Percentiles rank a stretch among this genome's conserved stretches.
Evolutionary conservation across 2,113 vertebrate species (phyloP).

Genomic region (Takifugu bimaculatus): DNA sequence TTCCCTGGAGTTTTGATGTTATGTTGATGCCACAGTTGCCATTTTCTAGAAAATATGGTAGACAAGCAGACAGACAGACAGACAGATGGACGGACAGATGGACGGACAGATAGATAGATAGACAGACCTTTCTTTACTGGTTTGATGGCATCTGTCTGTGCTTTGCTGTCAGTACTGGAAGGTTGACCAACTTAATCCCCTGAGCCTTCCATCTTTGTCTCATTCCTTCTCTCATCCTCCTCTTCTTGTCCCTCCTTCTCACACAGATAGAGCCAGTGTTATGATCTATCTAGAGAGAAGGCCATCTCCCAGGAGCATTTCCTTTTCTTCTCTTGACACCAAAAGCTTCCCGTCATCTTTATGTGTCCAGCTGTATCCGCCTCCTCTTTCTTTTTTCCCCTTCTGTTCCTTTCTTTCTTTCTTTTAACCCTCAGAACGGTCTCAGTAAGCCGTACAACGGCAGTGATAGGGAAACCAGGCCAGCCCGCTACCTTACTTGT

Average conservation of each 20-base stretch:
- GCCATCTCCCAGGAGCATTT: conserved; percentile 36
- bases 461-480: conserved; percentile 1
- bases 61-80: too few species aligned
- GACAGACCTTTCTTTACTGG: too few species aligned
- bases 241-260: conserved; percentile 8
- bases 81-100: too few species aligned
- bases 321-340: background rate
- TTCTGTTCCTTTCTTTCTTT: background rate
- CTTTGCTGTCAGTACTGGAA: conserved; percentile 6
- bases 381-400: background rate
- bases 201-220: conserved; percentile 9
- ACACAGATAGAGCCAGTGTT: conserved; percentile 1
- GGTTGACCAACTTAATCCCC: conserved; percentile 14
- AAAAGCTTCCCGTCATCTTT: background rate
- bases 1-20: too few species aligned
- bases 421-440: too few species aligned
- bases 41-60: too few species aligned
- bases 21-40: too few species aligned
- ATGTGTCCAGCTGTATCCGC: background rate
- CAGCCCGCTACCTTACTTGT: too few species aligned
- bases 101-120: too few species aligned
- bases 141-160: too few species aligned
- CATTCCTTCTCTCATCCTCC: conserved; percentile 2
- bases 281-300: conserved; percentile 35
- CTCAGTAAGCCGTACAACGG: background rate